These are phyloP conservation scores for Oscheius myriophilus DNA, from an alignment of 2,888 invertebrate species.

Conservation along the genomic window DNA sequence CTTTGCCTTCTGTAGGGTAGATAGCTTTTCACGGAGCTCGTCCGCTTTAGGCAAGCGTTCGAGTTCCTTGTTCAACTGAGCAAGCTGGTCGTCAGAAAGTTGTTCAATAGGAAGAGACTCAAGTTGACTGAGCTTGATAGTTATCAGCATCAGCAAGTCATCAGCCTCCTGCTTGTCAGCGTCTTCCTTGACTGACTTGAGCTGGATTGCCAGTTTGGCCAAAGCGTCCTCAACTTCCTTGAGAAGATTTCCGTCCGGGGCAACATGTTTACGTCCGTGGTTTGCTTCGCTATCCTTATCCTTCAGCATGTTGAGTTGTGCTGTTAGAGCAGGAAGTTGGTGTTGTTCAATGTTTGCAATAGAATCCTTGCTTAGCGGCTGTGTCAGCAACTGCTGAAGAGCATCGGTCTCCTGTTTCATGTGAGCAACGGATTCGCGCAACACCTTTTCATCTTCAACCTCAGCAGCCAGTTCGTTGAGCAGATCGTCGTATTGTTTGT, in stretches of 20 bases:
- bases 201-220: conserved; percentile 36
- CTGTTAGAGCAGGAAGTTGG: conserved; percentile 44
- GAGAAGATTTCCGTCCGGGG: conserved; percentile 32
- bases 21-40: conserved; percentile 40
- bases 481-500: conserved; percentile 53
- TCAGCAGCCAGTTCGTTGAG: conserved; percentile 44
- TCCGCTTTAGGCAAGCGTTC: conserved; percentile 34
- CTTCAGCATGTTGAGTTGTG: conserved; percentile 44
- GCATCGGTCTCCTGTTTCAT: conserved; percentile 43
- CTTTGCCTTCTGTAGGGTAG: conserved; percentile 36
- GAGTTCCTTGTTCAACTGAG: conserved; percentile 33
- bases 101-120: conserved; percentile 36
- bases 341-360: conserved; percentile 27
- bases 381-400: conserved; percentile 34
- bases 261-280: conserved; percentile 40
- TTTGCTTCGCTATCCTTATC: conserved; percentile 37
- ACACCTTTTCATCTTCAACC: conserved; percentile 47
- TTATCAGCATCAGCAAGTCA: conserved; percentile 37
- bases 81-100: conserved; percentile 20
- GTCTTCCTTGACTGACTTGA: conserved; percentile 37
- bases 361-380: conserved; percentile 21
- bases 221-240: conserved; percentile 24
- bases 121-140: conserved; percentile 41
- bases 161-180: conserved; percentile 44
- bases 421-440: conserved; percentile 48